Base-by-base conservation (phyloP, 2,888 invertebrate species). In the Sipunculus nudus region DNA sequence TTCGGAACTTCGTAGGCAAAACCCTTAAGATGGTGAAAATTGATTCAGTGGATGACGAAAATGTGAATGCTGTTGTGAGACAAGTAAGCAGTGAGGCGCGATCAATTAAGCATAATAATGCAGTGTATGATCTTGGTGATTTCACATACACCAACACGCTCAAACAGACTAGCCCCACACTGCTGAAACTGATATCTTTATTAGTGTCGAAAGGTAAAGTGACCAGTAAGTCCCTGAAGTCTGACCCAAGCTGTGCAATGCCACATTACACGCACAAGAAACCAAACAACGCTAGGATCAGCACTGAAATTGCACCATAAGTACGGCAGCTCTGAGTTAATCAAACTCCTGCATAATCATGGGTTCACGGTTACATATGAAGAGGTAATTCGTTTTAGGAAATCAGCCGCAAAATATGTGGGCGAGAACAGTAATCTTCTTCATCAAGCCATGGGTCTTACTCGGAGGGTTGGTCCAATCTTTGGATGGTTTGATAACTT, bases 401-500 rank as follows among this genome's bases (percentile, higher is more conserved):
- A 48, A 19, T 13, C 48, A 26, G 48, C 26, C 25, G 48, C 48
- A 10, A 48, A 48, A 28, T 48, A 25, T 26, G 48, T 48, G 13
- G 16, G 8, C 6, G 48, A 48, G 10, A 48, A 48, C 26, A 8
- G 26, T 21, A n/a, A 16, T 29, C 16, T 25, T 26, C 26, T 25
- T 28, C 48, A 48, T 28, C 16, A 16, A 28, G 26, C 16, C 8
- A 21, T 48, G 8, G 48, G 48, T 19, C 26, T 48, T 16, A 48
- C 8, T 31, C 16, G 8, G 32, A 19, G 26, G 48, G 26, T 26
- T 28, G 28, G 48, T 31, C 48, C 48, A 10, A 48, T 48, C 10
- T 48, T 48, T 19, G 26, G 48, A 13, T 48, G 48, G 48, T 21
- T 28, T 48, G 48, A 48, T 19, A 48, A 48, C 28, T 48, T 25